Percentiles rank a stretch among this genome's conserved stretches.
Evolutionary conservation across 2,113 vertebrate genomes (phyloP).

Genomic region (Platichthys flesus): DNA sequence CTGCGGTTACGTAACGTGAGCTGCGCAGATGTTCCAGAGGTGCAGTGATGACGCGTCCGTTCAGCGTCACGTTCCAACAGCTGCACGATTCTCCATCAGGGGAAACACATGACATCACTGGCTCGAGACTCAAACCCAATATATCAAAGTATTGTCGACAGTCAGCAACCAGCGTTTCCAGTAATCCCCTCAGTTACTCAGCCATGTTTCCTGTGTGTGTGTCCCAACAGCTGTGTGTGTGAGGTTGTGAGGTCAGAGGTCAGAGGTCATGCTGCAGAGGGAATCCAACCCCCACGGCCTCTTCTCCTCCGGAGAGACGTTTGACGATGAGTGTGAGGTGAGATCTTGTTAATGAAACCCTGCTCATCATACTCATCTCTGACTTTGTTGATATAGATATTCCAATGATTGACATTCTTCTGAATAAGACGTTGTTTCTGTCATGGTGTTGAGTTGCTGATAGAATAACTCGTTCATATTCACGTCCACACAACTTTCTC

Average conservation of each 20-base stretch:
- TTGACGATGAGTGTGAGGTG: slow-evolving; percentile 81
- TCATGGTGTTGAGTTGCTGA: no score
- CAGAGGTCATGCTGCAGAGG: slow-evolving; percentile 79
- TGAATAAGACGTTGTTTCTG: no score
- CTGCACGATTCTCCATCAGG: no score
- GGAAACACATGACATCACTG: no score
- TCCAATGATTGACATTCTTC: no score
- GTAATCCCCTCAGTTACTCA: no score
- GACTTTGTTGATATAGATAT: no score
- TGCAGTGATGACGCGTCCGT: slow-evolving; percentile 1
- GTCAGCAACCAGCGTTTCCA: no score
- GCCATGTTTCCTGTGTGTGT: no score
- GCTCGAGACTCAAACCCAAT: no score
- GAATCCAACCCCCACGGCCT: slow-evolving; percentile 72
- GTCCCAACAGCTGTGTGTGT: slow-evolving; percentile 56
- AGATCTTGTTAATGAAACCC: not conserved
- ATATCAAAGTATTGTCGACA: no score
- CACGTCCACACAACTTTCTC: not conserved
- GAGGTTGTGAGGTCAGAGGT: slow-evolving; percentile 65
- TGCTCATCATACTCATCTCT: no score
- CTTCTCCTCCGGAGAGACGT: slow-evolving; percentile 77
- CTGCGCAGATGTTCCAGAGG: slow-evolving; percentile 51
- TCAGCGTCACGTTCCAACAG: not conserved
- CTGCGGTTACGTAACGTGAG: slow-evolving; percentile 67
- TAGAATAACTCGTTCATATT: not conserved